A percentile compares a stretch with the other conserved stretches of the same genome.
Conservation (phyloP, 2,113 vertebrate species). For the Vulpes vulpes region DNA sequence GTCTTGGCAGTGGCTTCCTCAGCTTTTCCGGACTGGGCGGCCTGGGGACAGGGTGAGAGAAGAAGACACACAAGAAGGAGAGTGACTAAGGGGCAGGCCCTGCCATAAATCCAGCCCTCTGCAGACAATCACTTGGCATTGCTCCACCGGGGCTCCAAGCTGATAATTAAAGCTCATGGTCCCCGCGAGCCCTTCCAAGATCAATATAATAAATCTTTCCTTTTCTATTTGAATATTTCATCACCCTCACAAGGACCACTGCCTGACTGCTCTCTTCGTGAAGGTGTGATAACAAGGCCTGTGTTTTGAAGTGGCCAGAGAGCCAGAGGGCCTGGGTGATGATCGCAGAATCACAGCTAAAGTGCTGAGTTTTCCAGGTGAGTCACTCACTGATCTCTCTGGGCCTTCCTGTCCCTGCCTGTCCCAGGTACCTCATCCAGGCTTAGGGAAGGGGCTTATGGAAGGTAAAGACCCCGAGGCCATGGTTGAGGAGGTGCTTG, state of each 20-base stretch:
- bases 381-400: not conserved
- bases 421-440: not conserved
- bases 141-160: constrained; percentile 47
- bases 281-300: constrained; percentile 61
- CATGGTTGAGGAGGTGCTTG: not conserved
- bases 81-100: not conserved
- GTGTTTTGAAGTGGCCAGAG: not conserved
- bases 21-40: not conserved
- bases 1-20: constrained; percentile 29
- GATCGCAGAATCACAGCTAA: not conserved
- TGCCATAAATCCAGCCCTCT: constrained; percentile 13
- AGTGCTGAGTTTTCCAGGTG: not conserved
- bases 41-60: constrained; percentile 36
- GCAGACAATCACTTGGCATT: constrained; percentile 13
- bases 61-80: not conserved
- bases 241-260: not conserved
- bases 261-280: not conserved
- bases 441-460: not conserved
- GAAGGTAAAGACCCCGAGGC: not conserved
- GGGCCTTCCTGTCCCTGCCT: not conserved
- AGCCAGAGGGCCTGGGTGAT: not conserved
- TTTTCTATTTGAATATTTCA: constrained; percentile 82
- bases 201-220: constrained; percentile 82
- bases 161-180: constrained; percentile 84
- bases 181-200: constrained; percentile 79